Evolutionary conservation across 2,888 invertebrate species (phyloP), one percentile per base, ranked within the genome.

Genomic region (Pemphredon lugubris): DNA sequence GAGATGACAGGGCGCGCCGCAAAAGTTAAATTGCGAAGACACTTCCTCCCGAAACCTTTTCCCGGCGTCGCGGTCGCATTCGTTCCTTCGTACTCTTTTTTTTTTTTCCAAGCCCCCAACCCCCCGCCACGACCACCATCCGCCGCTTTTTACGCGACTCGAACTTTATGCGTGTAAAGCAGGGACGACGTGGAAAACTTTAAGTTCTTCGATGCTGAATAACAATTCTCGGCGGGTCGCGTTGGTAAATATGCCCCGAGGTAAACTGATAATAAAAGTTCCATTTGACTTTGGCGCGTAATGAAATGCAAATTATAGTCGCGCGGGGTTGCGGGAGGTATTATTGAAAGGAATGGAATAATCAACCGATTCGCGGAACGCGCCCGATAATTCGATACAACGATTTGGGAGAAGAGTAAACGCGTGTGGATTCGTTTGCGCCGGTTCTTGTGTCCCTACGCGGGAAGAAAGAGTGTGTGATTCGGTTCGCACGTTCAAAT

Each of bases 1-100:
- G 75, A 71, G 71, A 75, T 75, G 75, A 75, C 75, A 75, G 57
- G 68, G 69, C 50, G 61, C 59, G 72, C 48, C 78, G 67, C 73
- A 78, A 78, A 77, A 78, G 77, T 78, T 77, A 75, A 77, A 77
- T 78, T 77, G 74, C 77, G 63, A 61, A 65, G 75, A 71, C 74
- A 73, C 72, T 71, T 77, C 47, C 64, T 61, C 39, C 51, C 61
- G 54, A 69, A 66, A 66, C 63, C 65, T 74, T 70, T 59, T 44
- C 58, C 53, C 55, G 34, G 47, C 48, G 42, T 47, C 61, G 48
- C n/a, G 40, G 51, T 65, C 42, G 55, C 57, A 50, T 69, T 32
- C 64, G 45, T 37, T 20, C 47, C 23, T 48, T 57, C 50, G 30
- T n/a, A 2, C 9, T 40, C n/a, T 2, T 37, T 37, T 2, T 1